Percentiles rank a stretch among this genome's conserved stretches.
phyloP scores from a whole-genome alignment of 2,888 invertebrate species.

The Callyntrura sp. region DNA sequence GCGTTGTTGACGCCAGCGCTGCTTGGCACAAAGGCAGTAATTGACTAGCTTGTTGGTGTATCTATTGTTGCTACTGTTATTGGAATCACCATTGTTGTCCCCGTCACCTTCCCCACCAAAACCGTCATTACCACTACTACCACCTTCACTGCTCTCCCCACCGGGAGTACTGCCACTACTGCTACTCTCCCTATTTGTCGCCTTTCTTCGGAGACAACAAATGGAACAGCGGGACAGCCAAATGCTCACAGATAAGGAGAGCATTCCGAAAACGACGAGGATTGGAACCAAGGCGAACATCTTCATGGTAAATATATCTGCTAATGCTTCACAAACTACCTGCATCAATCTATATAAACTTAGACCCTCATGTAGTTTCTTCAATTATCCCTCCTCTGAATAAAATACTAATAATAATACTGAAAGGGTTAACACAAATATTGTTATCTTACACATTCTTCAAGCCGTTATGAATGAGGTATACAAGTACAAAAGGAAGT shows the following conservation, averaged over 20 bases:
- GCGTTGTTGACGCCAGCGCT: constrained; percentile 57
- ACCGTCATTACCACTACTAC: neutral
- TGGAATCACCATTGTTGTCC: neutral
- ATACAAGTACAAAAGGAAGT: too few species aligned
- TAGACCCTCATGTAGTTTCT: too few species aligned
- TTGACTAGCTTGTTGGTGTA: constrained; percentile 67
- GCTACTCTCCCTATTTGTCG: too few species aligned
- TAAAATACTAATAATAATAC: too few species aligned
- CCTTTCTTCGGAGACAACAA: constrained; percentile 47
- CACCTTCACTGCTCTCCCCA: constrained; percentile 31
- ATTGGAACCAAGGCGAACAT: constrained; percentile 80
- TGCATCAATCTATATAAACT: neutral
- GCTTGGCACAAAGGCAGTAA: constrained; percentile 72
- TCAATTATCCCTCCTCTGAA: neutral
- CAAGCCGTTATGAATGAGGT: too few species aligned
- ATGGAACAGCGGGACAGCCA: constrained; percentile 78
- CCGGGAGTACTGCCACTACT: too few species aligned
- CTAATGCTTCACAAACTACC: neutral
- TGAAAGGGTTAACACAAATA: too few species aligned
- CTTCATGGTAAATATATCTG: constrained; percentile 58
- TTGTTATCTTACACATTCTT: too few species aligned
- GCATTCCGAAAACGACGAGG: constrained; percentile 79
- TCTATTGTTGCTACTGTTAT: constrained; percentile 23
- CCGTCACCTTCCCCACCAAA: constrained; percentile 1
- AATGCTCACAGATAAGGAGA: constrained; percentile 78